Percentiles rank a stretch among this genome's conserved stretches.
Conservation (phyloP, 2,797 vertebrate genomes). For the Lagodon rhomboides region DNA sequence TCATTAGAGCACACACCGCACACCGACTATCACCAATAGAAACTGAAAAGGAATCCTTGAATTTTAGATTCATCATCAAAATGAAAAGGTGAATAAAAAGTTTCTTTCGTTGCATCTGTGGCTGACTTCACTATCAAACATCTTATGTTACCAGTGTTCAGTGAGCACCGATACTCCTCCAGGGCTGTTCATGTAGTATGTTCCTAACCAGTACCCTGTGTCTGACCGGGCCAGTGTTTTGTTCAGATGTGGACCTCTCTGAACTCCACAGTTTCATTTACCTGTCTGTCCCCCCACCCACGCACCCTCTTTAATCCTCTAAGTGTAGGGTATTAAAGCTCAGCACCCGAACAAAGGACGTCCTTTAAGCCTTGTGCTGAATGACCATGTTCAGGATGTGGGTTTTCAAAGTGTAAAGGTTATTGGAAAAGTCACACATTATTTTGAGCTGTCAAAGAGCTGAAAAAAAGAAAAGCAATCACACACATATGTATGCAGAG, state of each 20-base stretch:
- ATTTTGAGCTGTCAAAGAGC: constrained; percentile 17
- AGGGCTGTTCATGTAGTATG: constrained; percentile 39
- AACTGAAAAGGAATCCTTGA: constrained; percentile 7
- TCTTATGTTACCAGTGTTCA: constrained; percentile 40
- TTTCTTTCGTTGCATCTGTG: constrained; percentile 2
- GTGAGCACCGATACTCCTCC: constrained; percentile 53
- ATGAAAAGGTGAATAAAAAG: neutral
- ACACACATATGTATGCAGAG: constrained; percentile 3
- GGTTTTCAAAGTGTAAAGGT: constrained; percentile 50
- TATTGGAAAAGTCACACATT: constrained; percentile 32
- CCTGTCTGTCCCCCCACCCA: constrained; percentile 51
- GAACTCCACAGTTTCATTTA: constrained; percentile 68
- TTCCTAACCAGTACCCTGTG: constrained; percentile 57
- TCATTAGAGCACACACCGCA: neutral
- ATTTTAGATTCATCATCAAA: neutral
- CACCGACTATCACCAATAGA: neutral
- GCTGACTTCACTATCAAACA: constrained; percentile 31
- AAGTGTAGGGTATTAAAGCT: constrained; percentile 67
- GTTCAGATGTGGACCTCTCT: constrained; percentile 63
- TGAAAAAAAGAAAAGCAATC: constrained; percentile 21
- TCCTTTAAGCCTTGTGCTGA: constrained; percentile 69
- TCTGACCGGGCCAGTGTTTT: constrained; percentile 66
- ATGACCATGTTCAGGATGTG: constrained; percentile 44
- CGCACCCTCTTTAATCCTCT: constrained; percentile 64
- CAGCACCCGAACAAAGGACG: constrained; percentile 67